Percentiles rank a stretch among this genome's conserved stretches.
These are phyloP conservation scores for Alectoris magna DNA, from an alignment of 2,797 vertebrate species.

Conservation along the genomic window DNA sequence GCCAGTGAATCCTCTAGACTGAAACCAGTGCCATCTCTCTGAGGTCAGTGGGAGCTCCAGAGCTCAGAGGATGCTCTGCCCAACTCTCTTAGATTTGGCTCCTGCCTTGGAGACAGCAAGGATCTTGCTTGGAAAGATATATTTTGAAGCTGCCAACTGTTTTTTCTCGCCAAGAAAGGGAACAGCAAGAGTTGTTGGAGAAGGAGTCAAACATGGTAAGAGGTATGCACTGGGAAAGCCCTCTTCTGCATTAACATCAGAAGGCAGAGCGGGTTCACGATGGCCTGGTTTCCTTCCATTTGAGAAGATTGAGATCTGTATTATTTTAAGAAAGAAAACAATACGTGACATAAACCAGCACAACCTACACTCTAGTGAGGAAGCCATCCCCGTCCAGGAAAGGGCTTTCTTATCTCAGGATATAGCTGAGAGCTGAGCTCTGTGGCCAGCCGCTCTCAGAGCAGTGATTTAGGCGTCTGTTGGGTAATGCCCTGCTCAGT, in stretches of 20 bases:
- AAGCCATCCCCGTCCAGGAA: conserved; percentile 38
- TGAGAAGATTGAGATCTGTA: conserved; percentile 39
- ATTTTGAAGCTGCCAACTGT: not conserved
- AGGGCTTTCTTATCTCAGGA: conserved; percentile 66
- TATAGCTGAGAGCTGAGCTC: conserved; percentile 42
- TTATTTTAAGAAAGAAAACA: conserved; percentile 67
- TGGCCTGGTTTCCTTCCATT: conserved; percentile 30
- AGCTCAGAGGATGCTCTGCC: not conserved
- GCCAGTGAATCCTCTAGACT: not conserved
- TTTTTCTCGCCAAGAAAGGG: not conserved
- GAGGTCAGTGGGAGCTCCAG: not conserved
- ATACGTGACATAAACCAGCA: conserved; percentile 59
- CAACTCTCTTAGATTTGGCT: not conserved
- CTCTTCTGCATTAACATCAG: not conserved
- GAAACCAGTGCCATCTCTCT: not conserved
- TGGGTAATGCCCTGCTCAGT: not conserved
- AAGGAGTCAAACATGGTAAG: not conserved
- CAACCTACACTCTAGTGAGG: conserved; percentile 18
- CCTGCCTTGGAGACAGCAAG: not conserved
- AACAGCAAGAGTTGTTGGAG: not conserved
- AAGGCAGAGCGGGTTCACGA: not conserved
- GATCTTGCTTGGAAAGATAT: not conserved
- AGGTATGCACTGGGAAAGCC: not conserved
- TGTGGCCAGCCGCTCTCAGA: not conserved
- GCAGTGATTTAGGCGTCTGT: not conserved